These are phyloP conservation scores for Emys orbicularis DNA, from an alignment of 2,797 vertebrate species.

Conservation along the genomic window DNA sequence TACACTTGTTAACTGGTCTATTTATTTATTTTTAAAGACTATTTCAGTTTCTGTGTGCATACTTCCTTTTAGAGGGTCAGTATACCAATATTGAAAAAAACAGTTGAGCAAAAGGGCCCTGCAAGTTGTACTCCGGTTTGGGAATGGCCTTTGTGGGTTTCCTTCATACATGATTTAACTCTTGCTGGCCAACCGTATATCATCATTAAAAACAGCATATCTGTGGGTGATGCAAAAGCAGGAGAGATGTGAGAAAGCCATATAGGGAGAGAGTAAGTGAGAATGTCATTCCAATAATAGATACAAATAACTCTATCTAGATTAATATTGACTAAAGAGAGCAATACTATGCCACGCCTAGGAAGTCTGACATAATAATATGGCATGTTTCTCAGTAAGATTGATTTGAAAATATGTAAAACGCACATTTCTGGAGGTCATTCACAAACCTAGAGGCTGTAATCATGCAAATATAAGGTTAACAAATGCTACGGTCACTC, in stretches of 20 bases:
- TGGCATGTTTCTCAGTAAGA: not conserved
- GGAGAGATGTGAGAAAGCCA: not conserved
- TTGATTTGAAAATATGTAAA: not conserved
- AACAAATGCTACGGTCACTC: accelerated
- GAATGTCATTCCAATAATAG: not conserved
- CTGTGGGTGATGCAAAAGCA: not conserved
- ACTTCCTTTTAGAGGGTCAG: not conserved
- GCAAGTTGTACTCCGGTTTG: not conserved
- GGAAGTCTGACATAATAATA: not conserved
- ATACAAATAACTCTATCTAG: not conserved
- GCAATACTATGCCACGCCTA: not conserved
- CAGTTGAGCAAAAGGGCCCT: not conserved
- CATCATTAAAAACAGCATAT: not conserved
- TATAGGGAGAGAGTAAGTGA: not conserved
- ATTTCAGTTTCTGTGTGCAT: not conserved
- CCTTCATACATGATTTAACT: not conserved
- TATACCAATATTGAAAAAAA: not conserved
- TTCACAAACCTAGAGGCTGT: not conserved
- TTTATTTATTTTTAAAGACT: not conserved
- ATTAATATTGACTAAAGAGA: not conserved
- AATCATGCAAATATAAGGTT: not conserved
- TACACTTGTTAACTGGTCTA: not conserved
- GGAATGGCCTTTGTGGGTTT: not conserved
- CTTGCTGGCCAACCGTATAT: not conserved
- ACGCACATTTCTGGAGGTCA: not conserved